Percentiles rank a stretch among this genome's conserved stretches.
Conservation (phyloP, 2,888 invertebrate species). For the Drosophila engyochracea region DNA sequence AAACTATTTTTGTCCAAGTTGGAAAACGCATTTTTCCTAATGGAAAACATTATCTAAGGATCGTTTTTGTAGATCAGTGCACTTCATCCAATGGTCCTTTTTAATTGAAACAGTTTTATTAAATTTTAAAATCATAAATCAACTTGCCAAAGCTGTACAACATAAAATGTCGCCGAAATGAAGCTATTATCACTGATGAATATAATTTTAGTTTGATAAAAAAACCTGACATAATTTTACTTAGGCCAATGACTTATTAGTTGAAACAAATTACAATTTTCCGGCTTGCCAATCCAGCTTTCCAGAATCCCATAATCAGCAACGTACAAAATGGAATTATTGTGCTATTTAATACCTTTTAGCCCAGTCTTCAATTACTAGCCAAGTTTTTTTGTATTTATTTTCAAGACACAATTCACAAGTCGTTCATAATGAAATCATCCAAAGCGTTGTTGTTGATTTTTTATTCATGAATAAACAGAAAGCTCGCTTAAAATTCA, state of each 20-base stretch:
- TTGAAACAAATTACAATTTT: neutral
- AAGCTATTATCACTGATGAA: neutral
- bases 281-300: neutral
- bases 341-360: neutral
- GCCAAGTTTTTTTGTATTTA: neutral
- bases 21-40: neutral
- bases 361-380: neutral
- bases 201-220: neutral
- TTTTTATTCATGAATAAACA: neutral
- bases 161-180: neutral
- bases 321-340: neutral
- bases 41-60: neutral
- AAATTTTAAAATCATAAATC: neutral
- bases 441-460: neutral
- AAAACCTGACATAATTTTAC: neutral
- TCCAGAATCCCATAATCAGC: neutral
- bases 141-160: neutral
- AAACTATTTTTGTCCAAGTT: neutral
- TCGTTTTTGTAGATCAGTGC: neutral
- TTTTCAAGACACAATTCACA: neutral
- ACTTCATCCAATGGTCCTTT: neutral
- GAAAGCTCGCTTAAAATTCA: slow-evolving; percentile 2
- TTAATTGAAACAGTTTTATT: neutral
- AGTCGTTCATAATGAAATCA: neutral
- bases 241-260: neutral